A percentile compares a stretch with the other conserved stretches of the same genome.
Evolutionary conservation across 2,797 vertebrate genomes (phyloP).

Genomic region (Karalla daura): DNA sequence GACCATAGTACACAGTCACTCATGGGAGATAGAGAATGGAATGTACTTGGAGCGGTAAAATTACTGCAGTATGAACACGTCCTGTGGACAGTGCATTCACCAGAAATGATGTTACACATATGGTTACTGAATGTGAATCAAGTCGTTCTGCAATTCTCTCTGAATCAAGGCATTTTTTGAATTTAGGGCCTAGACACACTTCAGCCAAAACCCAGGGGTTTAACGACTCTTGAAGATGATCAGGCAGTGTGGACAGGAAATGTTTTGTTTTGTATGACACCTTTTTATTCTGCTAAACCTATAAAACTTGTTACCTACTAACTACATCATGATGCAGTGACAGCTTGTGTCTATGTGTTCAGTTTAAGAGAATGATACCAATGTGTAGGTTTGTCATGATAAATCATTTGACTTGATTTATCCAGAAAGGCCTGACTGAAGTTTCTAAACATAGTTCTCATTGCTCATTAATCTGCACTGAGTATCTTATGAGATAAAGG

Average conservation of each 20-base stretch:
- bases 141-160: too few relatives aligned
- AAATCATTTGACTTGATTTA: slow-evolving; percentile 31
- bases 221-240: slow-evolving; percentile 19
- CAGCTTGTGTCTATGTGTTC: slow-evolving; percentile 31
- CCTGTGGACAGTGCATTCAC: too few relatives aligned
- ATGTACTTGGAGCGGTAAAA: too few relatives aligned
- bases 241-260: slow-evolving; percentile 56
- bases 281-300: too few relatives aligned
- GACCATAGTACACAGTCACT: too few relatives aligned
- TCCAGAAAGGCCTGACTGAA: slow-evolving; percentile 5
- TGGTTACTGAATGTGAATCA: too few relatives aligned
- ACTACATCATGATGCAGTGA: slow-evolving; percentile 33
- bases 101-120: too few relatives aligned
- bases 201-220: too few relatives aligned
- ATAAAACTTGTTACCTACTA: slow-evolving; percentile 37
- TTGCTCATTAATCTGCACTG: slow-evolving; percentile 39
- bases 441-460: neutral
- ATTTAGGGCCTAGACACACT: too few relatives aligned
- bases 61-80: too few relatives aligned
- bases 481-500: slow-evolving; percentile 29
- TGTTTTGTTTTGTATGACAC: slow-evolving; percentile 23
- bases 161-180: too few relatives aligned
- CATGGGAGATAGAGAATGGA: too few relatives aligned
- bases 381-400: neutral
- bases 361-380: slow-evolving; percentile 20